Base-by-base conservation (phyloP, 2,888 invertebrate species). In the Adineta ricciae region DNA sequence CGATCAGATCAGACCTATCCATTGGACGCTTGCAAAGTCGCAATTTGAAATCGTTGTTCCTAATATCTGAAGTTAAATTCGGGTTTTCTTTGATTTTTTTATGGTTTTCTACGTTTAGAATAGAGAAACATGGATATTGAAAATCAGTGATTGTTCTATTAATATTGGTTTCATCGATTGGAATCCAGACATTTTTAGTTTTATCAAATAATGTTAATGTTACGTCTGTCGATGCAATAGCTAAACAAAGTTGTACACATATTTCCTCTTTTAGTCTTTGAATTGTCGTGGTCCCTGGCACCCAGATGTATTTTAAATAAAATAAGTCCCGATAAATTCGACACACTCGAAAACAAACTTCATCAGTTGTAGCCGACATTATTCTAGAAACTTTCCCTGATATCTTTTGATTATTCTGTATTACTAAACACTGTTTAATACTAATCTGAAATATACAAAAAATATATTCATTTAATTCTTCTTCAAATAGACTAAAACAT, bases 401-500 rank as follows among this genome's bases (percentile, higher is more conserved):
- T n/a, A n/a, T n/a, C n/a, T n/a, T n/a, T n/a, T n/a, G n/a, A n/a
- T n/a, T n/a, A n/a, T n/a, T n/a, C n/a, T n/a, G n/a, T n/a, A n/a
- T n/a, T n/a, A n/a, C n/a, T n/a, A n/a, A n/a, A n/a, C n/a, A n/a
- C n/a, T n/a, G n/a, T n/a, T n/a, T n/a, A n/a, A n/a, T 50, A 50
- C 32, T 32, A 64, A 64, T 32, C 14, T 32, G 14, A 1, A 32
- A 16, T 32, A 1, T 4, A 64, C 16, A 11, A 64, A 16, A 9
- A 64, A 64, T 64, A 9, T 50, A 50, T 50, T 50, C 19, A 9
- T 64, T 16, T 32, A 64, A 32, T 32, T 5, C 27, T 64, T 32
- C 32, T 41, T 78, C n/a, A 78, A 78, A 78, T 78, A 78, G 2
- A 78, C 78, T 11, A 78, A n/a, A 41, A 78, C 41, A 78, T 78